These are phyloP conservation scores for Nebria brevicollis DNA, from an alignment of 2,888 invertebrate genomes.

Conservation along the genomic window DNA sequence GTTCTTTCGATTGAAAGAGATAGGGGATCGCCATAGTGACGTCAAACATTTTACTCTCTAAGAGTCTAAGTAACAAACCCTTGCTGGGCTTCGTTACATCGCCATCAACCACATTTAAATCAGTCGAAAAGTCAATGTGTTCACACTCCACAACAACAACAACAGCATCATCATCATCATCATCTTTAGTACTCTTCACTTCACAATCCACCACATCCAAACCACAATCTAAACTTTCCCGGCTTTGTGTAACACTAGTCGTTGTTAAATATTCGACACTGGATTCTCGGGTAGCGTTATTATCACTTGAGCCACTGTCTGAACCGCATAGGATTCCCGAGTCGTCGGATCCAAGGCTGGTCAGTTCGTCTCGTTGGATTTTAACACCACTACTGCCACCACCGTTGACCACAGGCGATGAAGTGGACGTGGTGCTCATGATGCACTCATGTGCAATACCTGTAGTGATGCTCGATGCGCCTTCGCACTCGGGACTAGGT, in stretches of 20 bases:
- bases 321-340: slow-evolving; percentile 78
- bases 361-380: slow-evolving; percentile 69
- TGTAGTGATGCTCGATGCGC: slow-evolving; percentile 62
- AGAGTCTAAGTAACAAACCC: slow-evolving; percentile 84
- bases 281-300: slow-evolving; percentile 64
- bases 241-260: slow-evolving; percentile 69
- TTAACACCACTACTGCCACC: slow-evolving; percentile 56
- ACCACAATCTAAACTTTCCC: slow-evolving; percentile 77
- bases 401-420: slow-evolving; percentile 60
- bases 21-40: slow-evolving; percentile 99
- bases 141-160: slow-evolving; percentile 48
- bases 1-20: slow-evolving; percentile 97
- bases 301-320: slow-evolving; percentile 64
- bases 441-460: slow-evolving; percentile 56
- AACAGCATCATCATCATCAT: slow-evolving; percentile 19
- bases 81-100: slow-evolving; percentile 62
- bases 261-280: slow-evolving; percentile 64
- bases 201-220: slow-evolving; percentile 46
- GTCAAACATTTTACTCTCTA: slow-evolving; percentile 97
- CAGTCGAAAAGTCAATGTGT: slow-evolving; percentile 3
- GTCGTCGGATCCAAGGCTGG: slow-evolving; percentile 80
- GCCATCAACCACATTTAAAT: background rate
- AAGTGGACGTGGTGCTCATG: slow-evolving; percentile 62
- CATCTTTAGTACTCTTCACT: slow-evolving; percentile 40
- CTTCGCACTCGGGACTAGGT: slow-evolving; percentile 71